Evolutionary conservation across 2,888 invertebrate species (phyloP).

Genomic region (Oligia latruncula): DNA sequence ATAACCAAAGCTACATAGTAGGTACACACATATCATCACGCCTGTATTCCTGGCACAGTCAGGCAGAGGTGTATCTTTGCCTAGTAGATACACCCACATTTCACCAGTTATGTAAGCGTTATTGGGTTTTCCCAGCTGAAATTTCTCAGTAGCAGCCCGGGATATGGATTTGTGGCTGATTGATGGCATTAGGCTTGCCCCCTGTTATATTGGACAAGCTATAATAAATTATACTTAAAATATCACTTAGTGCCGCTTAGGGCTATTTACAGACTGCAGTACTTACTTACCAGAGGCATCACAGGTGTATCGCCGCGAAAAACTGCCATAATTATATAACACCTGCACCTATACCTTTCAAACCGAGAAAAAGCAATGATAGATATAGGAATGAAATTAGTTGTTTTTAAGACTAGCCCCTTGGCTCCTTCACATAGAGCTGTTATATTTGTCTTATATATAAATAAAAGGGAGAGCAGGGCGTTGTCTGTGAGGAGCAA

Average conservation of each 20-base stretch:
- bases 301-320: background rate
- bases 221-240: slow-evolving; percentile 1
- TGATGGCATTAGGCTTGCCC: too few species aligned
- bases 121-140: background rate
- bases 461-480: background rate
- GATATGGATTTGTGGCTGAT: background rate
- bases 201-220: background rate
- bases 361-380: background rate
- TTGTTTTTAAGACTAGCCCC: background rate
- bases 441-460: background rate
- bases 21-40: too few species aligned
- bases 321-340: background rate
- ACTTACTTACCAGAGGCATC: background rate
- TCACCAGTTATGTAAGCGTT: background rate
- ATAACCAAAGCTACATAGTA: background rate
- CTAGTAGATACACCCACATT: too few species aligned
- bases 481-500: background rate
- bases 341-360: background rate
- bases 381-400: background rate
- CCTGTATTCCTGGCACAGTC: background rate
- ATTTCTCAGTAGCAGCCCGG: background rate
- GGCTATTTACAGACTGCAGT: background rate
- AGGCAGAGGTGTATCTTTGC: too few species aligned
- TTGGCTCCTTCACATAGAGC: background rate
- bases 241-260: background rate